phyloP scores from a whole-genome alignment of 2,888 invertebrate genomes.

The Sepiola atlantica region DNA sequence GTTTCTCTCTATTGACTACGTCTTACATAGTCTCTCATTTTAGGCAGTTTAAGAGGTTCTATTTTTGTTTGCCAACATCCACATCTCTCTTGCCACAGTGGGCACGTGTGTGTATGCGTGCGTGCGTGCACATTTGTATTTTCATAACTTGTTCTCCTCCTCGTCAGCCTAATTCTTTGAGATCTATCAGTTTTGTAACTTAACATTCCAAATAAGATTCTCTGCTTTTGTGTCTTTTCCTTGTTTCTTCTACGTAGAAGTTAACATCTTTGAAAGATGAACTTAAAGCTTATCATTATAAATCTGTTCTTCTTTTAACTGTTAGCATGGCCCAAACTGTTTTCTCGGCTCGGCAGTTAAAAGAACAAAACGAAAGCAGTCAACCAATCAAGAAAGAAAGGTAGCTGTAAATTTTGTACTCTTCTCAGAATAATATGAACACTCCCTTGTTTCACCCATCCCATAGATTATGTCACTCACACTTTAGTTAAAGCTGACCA shows the following conservation, averaged over 20 bases:
- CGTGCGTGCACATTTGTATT: not conserved
- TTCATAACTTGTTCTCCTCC: not conserved
- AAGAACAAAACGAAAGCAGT: not conserved
- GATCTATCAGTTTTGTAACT: not conserved
- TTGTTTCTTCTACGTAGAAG: not conserved
- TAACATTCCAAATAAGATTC: constrained; percentile 16
- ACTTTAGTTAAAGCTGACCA: not conserved
- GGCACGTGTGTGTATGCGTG: not conserved
- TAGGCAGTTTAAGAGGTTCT: not conserved
- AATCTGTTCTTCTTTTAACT: not conserved
- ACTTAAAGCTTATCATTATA: not conserved
- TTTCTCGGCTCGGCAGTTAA: not conserved
- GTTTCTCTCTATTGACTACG: not conserved
- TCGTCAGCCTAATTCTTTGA: not conserved
- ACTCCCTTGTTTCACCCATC: constrained; percentile 23
- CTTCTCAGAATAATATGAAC: not conserved
- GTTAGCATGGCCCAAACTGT: not conserved
- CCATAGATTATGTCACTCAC: constrained; percentile 14
- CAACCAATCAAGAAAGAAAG: constrained; percentile 32
- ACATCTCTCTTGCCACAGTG: not conserved
- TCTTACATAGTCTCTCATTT: not conserved
- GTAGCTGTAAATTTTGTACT: constrained; percentile 19
- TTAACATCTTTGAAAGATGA: not conserved
- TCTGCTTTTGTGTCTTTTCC: not conserved
- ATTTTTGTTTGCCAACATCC: not conserved